A percentile compares a stretch with the other conserved stretches of the same genome.
Evolutionary conservation across 2,797 vertebrate genomes (phyloP).

Genomic region (Parauchenoglanis punctatus): DNA sequence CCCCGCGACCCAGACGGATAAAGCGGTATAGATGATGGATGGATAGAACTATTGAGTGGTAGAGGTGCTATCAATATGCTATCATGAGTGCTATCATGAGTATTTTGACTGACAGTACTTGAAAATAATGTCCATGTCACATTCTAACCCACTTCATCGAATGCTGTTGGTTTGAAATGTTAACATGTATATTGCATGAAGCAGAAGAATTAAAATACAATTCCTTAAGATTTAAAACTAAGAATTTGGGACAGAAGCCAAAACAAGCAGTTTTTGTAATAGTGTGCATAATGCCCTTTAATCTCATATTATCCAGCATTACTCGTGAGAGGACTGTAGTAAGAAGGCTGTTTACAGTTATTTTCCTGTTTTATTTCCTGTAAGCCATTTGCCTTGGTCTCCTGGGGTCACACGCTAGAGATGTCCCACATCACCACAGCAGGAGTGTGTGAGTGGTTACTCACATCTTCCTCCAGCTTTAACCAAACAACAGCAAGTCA

Average conservation of each 20-base stretch:
- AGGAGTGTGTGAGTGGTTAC: conserved; percentile 75
- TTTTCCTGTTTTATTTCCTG: conserved; percentile 22
- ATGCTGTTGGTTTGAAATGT: neutral
- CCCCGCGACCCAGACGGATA: no score
- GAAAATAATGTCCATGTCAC: neutral
- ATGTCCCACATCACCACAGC: conserved; percentile 68
- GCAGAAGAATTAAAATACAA: neutral
- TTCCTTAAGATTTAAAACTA: neutral
- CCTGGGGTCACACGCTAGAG: conserved; percentile 80
- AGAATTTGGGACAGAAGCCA: neutral
- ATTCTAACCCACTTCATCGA: neutral
- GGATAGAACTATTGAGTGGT: neutral
- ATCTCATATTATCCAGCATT: neutral
- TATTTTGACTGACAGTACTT: neutral
- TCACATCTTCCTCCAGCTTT: conserved; percentile 45
- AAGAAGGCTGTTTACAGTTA: neutral
- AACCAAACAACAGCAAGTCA: neutral
- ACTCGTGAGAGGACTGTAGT: neutral
- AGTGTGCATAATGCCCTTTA: neutral
- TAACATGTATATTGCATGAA: neutral
- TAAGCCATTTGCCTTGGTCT: conserved; percentile 80
- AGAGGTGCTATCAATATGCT: neutral
- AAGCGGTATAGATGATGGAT: no score
- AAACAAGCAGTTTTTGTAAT: neutral
- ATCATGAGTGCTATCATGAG: neutral